Percentiles rank a stretch among this genome's conserved stretches.
phyloP scores from a whole-genome alignment of 2,888 invertebrate genomes.

The Caenorhabditis sp. region DNA sequence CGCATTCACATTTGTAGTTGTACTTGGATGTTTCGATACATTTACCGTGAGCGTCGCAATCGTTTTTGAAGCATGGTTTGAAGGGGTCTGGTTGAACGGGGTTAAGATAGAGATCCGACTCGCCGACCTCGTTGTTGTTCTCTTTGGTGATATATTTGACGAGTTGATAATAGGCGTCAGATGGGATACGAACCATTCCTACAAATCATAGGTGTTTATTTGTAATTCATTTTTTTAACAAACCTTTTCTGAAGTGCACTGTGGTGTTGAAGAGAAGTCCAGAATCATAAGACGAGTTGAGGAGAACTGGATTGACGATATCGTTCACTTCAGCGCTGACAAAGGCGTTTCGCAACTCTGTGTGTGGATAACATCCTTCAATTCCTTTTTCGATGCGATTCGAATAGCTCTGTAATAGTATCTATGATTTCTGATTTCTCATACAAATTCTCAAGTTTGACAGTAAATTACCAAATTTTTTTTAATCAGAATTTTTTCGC shows the following conservation, averaged over 20 bases:
- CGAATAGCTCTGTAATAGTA: constrained; percentile 22
- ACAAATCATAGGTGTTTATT: constrained; percentile 4
- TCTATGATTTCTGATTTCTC: not conserved
- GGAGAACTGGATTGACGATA: constrained; percentile 57
- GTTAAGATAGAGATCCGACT: constrained; percentile 66
- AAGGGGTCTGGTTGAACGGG: constrained; percentile 69
- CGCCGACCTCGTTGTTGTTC: constrained; percentile 69
- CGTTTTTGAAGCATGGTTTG: constrained; percentile 70
- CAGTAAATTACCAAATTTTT: too few species aligned
- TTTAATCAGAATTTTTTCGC: too few species aligned
- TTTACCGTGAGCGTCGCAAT: constrained; percentile 65
- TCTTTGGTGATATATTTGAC: constrained; percentile 62
- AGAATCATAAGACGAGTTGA: constrained; percentile 69
- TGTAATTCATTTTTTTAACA: not conserved
- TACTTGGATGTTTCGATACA: constrained; percentile 68
- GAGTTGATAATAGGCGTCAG: constrained; percentile 65
- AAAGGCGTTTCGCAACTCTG: constrained; percentile 60
- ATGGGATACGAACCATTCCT: constrained; percentile 64
- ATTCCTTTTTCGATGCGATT: constrained; percentile 61
- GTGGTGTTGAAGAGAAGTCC: constrained; percentile 70
- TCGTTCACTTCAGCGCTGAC: constrained; percentile 58
- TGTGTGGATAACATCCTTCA: constrained; percentile 67
- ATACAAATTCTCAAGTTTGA: too few species aligned
- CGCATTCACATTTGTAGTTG: constrained; percentile 68
- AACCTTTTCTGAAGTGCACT: constrained; percentile 66